These are phyloP conservation scores for Marmota monax DNA, from an alignment of 2,113 vertebrate species.

Conservation along the genomic window DNA sequence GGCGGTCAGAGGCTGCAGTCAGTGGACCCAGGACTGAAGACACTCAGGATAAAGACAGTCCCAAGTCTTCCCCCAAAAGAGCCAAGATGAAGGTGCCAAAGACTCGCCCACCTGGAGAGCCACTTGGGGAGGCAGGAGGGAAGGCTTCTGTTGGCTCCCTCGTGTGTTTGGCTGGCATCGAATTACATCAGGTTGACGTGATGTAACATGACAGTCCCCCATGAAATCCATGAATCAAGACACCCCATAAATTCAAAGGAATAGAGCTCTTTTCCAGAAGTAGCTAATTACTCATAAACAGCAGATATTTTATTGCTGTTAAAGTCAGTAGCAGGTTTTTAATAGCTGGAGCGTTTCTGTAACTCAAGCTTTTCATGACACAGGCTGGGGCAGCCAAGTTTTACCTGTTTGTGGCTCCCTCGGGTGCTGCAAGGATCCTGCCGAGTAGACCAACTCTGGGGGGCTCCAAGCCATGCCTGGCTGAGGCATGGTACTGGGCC, in stretches of 20 bases:
- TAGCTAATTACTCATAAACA: constrained; percentile 81
- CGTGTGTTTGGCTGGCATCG: constrained; percentile 74
- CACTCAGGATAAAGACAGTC: not conserved
- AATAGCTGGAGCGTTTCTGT: constrained; percentile 56
- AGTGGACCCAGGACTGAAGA: not conserved
- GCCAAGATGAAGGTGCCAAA: not conserved
- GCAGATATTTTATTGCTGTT: constrained; percentile 71
- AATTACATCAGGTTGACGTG: constrained; percentile 72
- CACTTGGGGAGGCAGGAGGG: constrained; percentile 17
- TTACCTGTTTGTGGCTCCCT: constrained; percentile 55
- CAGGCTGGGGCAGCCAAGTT: constrained; percentile 5
- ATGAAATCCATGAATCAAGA: constrained; percentile 71
- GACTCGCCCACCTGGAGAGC: not conserved
- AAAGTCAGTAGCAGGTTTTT: constrained; percentile 75
- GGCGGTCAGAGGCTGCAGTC: not conserved
- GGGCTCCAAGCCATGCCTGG: not conserved
- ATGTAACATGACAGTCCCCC: constrained; percentile 77
- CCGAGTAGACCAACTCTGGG: not conserved
- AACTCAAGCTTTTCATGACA: constrained; percentile 56
- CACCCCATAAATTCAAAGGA: constrained; percentile 81
- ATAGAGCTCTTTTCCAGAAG: constrained; percentile 77
- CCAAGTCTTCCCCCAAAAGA: not conserved
- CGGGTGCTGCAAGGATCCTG: not conserved
- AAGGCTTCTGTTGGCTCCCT: constrained; percentile 17
- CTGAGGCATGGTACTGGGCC: not conserved